phyloP scores from a whole-genome alignment of 2,888 invertebrate species.

The Baronia brevicornis region DNA sequence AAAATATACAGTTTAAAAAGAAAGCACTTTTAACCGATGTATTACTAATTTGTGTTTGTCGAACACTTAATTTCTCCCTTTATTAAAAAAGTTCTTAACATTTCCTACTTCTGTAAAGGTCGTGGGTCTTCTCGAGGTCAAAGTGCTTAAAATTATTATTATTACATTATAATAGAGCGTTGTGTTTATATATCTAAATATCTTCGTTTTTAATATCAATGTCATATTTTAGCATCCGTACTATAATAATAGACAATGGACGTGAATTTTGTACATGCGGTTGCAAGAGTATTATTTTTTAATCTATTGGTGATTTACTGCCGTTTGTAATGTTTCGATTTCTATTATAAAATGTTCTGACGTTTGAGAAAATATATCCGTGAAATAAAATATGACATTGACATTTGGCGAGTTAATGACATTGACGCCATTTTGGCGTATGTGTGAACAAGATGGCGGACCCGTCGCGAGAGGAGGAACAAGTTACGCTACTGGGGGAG shows the following conservation, averaged over 20 bases:
- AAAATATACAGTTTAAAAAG: neutral
- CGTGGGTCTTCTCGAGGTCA: conserved; percentile 44
- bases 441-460: conserved; percentile 94
- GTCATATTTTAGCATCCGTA: conserved; percentile 39
- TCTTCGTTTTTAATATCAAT: conserved; percentile 33
- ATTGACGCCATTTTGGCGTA: conserved; percentile 71
- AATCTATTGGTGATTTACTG: too few relatives aligned
- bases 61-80: conserved; percentile 34
- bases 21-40: conserved; percentile 13
- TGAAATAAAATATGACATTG: conserved; percentile 66
- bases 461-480: conserved; percentile 96
- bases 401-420: conserved; percentile 81
- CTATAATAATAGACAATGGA: conserved; percentile 4
- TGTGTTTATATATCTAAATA: conserved; percentile 5
- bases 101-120: conserved; percentile 40
- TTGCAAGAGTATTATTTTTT: too few relatives aligned
- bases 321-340: too few relatives aligned
- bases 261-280: too few relatives aligned
- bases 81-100: too few relatives aligned
- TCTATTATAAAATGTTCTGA: neutral
- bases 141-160: conserved; percentile 22
- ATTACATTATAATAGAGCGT: conserved; percentile 6
- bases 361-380: neutral
- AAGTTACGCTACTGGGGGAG: conserved; percentile 96
- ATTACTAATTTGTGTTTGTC: conserved; percentile 38